Conservation (phyloP, 2,797 vertebrate species). For the Danio kyathit region DNA sequence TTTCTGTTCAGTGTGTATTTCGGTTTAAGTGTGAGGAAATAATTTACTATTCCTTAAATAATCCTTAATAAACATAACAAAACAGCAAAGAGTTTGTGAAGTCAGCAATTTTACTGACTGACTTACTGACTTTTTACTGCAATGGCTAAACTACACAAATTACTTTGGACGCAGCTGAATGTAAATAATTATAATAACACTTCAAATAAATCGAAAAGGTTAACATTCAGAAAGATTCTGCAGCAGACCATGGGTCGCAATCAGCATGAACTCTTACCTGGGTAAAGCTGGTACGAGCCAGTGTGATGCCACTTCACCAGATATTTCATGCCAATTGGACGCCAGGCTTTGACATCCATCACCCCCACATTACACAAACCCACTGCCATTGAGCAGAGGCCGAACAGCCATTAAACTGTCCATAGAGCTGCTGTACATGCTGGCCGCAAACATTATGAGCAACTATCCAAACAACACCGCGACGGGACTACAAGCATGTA, state of each 20-base stretch:
- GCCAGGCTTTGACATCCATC: slow-evolving; percentile 94
- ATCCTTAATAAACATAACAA: background rate
- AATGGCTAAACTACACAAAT: background rate
- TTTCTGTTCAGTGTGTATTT: too few relatives aligned
- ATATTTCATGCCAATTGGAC: slow-evolving; percentile 89
- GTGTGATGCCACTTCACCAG: slow-evolving; percentile 91
- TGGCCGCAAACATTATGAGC: background rate
- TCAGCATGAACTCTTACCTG: slow-evolving; percentile 83
- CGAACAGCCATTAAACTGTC: slow-evolving; percentile 26
- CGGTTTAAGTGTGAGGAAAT: background rate
- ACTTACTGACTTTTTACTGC: too few relatives aligned
- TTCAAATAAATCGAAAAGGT: background rate
- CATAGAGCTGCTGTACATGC: slow-evolving; percentile 1
- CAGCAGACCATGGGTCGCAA: too few relatives aligned
- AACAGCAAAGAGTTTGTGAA: background rate
- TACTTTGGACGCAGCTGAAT: background rate
- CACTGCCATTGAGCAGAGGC: slow-evolving; percentile 22
- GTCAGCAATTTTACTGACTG: too few relatives aligned
- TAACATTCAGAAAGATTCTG: background rate
- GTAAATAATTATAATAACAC: background rate
- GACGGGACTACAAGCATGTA: slow-evolving; percentile 45
- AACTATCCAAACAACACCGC: slow-evolving; percentile 30
- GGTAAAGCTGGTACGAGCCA: slow-evolving; percentile 93
- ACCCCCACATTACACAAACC: slow-evolving; percentile 68
- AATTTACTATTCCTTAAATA: background rate